A percentile compares a stretch with the other conserved stretches of the same genome.
phyloP scores from a whole-genome alignment of 2,113 vertebrate species.

The Dipodomys merriami region DNA sequence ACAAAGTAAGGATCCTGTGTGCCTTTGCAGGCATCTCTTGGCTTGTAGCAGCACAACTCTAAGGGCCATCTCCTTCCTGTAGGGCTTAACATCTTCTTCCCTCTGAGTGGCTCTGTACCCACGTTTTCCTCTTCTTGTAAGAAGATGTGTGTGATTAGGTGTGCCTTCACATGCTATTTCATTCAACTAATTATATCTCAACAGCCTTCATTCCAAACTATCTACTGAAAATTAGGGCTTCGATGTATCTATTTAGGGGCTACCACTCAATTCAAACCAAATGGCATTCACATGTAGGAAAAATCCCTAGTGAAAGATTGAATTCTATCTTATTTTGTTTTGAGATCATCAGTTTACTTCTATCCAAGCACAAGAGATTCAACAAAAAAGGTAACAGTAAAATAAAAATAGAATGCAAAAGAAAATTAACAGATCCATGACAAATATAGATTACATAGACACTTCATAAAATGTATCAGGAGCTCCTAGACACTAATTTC shows the following conservation, averaged over 20 bases:
- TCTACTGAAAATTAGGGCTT: neutral
- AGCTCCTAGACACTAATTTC: neutral
- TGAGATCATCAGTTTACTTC: neutral
- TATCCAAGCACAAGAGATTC: no score
- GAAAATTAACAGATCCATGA: neutral
- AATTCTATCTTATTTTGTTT: constrained; percentile 23
- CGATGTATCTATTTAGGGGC: neutral
- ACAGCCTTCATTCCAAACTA: neutral
- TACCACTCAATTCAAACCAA: neutral
- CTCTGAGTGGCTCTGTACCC: neutral
- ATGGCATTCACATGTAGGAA: neutral
- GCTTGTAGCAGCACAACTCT: neutral
- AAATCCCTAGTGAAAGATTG: neutral
- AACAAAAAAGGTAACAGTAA: neutral
- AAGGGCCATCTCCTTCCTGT: neutral
- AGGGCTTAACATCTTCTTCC: neutral
- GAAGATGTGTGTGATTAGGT: neutral
- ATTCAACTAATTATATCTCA: neutral
- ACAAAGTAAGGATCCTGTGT: neutral
- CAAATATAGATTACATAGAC: neutral
- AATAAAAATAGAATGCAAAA: constrained; percentile 3
- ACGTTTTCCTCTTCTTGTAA: neutral
- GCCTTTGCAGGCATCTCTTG: neutral
- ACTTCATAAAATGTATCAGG: neutral
- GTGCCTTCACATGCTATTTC: neutral